Base-by-base conservation (phyloP, 2,113 vertebrate genomes). In the Sminthopsis crassicaudata region DNA sequence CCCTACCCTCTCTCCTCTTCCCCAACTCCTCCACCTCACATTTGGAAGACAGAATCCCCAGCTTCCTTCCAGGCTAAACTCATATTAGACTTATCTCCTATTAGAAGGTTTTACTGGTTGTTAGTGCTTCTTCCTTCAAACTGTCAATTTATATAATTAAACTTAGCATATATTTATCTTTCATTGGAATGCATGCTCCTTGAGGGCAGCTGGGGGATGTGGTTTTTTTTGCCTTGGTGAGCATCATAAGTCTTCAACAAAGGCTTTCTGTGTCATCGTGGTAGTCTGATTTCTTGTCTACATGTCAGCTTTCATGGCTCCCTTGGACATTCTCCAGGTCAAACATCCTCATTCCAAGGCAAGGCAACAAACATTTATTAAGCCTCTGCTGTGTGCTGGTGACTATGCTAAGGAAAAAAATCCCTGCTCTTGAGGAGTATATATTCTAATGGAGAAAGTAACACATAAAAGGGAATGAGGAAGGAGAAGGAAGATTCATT, bases 341-440 rank as follows among this genome's bases (percentile, higher is more conserved):
- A 67, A 36, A 36, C 60, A 5, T 67, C 60, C 60, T 67, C 27
- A 11, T 67, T 36, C 14, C 60, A 36, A 57, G 27, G 30, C 92
- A 92, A 91, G 42, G 12, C 30, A 94, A 89, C 26, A 50, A 53
- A 30, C 46, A 46, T 92, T 96, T 94, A 53, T 46, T 92, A 84
- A 88, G 48, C 52, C n/a, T n/a, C 95, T 92, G 89, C n/a, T 96
- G 14, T 92, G 42, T 95, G 54, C 91, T n/a, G 88, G 57, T 27
- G 60, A 92, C 36, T n/a, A 23, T 89, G 48, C 30, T 14, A 88
- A 50, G 76, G 67, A 36, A 60, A 36, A 67, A 30, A 67, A 26
- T 67, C 12, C 30, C 57, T 67, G 60, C 30, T 67, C 30, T 36
- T 67, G 60, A 67, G 60, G 60, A 67, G 60, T 14, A 36, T 67